phyloP scores from a whole-genome alignment of 2,113 vertebrate species.

The Myanophis thanlyinensis region DNA sequence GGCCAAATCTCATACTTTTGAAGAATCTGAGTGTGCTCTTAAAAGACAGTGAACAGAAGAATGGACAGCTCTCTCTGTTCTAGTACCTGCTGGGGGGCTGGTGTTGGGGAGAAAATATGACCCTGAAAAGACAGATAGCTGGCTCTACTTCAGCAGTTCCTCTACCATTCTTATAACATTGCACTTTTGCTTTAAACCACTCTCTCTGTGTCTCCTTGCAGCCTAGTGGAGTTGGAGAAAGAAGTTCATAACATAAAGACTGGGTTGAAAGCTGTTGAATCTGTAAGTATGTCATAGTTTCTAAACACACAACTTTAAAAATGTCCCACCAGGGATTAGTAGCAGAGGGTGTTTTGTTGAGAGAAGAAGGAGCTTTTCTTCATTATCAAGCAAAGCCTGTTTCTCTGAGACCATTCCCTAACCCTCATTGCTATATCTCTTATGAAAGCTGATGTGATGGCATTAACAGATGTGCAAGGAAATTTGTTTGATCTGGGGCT shows the following conservation, averaged over 20 bases:
- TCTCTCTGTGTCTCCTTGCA: conserved; percentile 58
- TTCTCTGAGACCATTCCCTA: conserved; percentile 48
- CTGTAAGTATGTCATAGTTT: conserved; percentile 77
- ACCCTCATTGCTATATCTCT: conserved; percentile 31
- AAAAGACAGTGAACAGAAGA: conserved; percentile 36
- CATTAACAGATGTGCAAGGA: conserved; percentile 58
- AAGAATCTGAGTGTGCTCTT: neutral
- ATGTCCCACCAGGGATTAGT: conserved; percentile 44
- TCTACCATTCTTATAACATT: conserved; percentile 53
- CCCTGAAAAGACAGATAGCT: conserved; percentile 35
- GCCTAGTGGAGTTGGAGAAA: conserved; percentile 91
- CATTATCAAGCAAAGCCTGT: conserved; percentile 30
- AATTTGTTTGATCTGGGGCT: conserved; percentile 47
- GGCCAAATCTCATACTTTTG: neutral
- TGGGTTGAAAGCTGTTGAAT: conserved; percentile 88
- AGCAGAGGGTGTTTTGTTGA: conserved; percentile 43
- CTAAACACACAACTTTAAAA: conserved; percentile 24
- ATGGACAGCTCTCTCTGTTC: neutral
- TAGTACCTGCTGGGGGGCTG: conserved; percentile 5
- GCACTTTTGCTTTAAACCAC: conserved; percentile 56
- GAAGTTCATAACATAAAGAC: conserved; percentile 87
- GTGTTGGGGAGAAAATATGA: conserved; percentile 46
- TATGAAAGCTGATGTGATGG: conserved; percentile 49
- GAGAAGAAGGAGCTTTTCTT: conserved; percentile 53
- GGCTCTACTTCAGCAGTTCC: conserved; percentile 41